Percentiles rank a stretch among this genome's conserved stretches.
These are phyloP conservation scores for Semaprochilodus insignis DNA, from an alignment of 2,797 vertebrate species.

Conservation along the genomic window DNA sequence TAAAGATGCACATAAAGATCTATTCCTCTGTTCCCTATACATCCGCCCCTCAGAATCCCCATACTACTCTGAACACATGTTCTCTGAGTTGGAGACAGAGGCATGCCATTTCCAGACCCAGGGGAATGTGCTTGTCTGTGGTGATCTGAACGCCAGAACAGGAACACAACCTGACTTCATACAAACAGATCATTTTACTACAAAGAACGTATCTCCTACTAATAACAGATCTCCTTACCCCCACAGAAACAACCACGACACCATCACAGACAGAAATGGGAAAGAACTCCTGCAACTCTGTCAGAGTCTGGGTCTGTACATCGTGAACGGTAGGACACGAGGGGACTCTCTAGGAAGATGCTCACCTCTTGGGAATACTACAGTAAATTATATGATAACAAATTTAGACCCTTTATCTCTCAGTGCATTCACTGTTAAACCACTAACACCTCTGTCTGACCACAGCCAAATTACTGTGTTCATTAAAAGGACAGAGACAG, in stretches of 20 bases:
- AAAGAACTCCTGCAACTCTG: background rate
- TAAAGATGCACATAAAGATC: no score
- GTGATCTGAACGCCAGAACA: background rate
- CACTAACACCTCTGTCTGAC: background rate
- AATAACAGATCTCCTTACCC: no score
- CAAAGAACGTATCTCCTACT: no score
- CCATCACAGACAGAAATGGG: background rate
- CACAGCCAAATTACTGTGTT: slow-evolving; percentile 11
- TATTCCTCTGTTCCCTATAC: background rate
- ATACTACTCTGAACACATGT: background rate
- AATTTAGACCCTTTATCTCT: background rate
- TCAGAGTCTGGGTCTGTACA: background rate
- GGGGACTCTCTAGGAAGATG: background rate
- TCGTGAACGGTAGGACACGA: background rate
- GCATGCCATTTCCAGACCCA: background rate
- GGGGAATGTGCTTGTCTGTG: background rate
- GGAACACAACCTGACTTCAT: background rate
- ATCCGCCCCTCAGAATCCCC: background rate
- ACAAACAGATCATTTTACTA: background rate
- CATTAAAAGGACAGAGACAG: background rate
- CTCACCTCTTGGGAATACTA: slow-evolving; percentile 15
- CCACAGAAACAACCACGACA: background rate
- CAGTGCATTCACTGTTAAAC: background rate
- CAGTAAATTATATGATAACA: background rate
- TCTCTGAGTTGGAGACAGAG: slow-evolving; percentile 1